A percentile compares a stretch with the other conserved stretches of the same genome.
These are phyloP conservation scores for Eupelmus urozonus DNA, from an alignment of 2,888 invertebrate species.

Conservation along the genomic window DNA sequence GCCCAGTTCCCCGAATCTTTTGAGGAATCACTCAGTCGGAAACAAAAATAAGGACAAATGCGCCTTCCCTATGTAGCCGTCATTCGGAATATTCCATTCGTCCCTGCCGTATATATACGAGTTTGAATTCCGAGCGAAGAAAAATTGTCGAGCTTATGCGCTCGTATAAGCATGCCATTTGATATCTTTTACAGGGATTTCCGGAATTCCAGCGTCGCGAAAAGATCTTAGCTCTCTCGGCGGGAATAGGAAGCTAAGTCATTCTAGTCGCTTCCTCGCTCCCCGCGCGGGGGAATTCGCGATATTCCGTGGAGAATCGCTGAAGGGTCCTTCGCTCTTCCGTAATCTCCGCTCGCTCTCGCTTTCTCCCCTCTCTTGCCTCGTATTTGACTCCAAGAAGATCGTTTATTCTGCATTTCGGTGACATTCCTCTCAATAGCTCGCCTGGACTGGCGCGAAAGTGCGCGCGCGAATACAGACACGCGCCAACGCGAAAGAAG, in stretches of 20 bases:
- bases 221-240: constrained; percentile 22
- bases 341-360: constrained; percentile 44
- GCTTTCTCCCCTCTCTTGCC: too few relatives aligned
- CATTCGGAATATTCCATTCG: background rate
- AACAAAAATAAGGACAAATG: background rate
- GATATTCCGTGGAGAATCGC: constrained; percentile 45
- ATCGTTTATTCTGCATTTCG: constrained; percentile 43
- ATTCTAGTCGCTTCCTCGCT: constrained; percentile 32
- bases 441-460: background rate
- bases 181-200: constrained; percentile 33
- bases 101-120: background rate
- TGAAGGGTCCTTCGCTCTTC: constrained; percentile 39
- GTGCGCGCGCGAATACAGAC: background rate
- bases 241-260: constrained; percentile 44
- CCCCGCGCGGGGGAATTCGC: constrained; percentile 23
- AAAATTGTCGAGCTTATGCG: constrained; percentile 21
- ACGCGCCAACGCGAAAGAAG: background rate
- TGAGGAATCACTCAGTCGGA: background rate
- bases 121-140: constrained; percentile 15
- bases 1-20: too few relatives aligned
- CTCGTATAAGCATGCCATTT: constrained; percentile 18
- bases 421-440: constrained; percentile 29
- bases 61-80: background rate
- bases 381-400: constrained; percentile 23
- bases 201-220: constrained; percentile 38